phyloP scores from a whole-genome alignment of 2,113 vertebrate species.

The Pelecanoides urinatrix region DNA sequence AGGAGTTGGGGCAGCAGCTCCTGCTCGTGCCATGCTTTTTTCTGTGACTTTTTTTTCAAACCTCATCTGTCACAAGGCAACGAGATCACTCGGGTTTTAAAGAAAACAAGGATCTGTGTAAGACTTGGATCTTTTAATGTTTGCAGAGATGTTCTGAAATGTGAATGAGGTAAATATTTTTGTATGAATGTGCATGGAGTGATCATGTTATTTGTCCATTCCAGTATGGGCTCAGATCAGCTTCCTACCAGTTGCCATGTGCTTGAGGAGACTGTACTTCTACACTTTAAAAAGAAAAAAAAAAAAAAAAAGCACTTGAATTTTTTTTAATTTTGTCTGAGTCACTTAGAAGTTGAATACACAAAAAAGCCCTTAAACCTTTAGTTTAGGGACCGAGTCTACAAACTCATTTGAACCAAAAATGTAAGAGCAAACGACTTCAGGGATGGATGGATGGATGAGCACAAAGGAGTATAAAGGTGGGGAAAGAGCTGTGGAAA shows the following conservation, averaged over 20 bases:
- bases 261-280: not conserved
- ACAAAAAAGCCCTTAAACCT: not conserved
- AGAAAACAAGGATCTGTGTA: not conserved
- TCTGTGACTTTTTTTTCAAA: not conserved
- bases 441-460: not conserved
- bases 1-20: not conserved
- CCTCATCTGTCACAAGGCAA: not conserved
- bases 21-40: not conserved
- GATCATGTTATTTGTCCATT: not conserved
- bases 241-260: not conserved
- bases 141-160: not conserved
- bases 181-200: not conserved
- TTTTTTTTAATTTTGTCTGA: not conserved
- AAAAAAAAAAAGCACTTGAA: not conserved
- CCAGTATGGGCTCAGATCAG: not conserved
- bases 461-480: not conserved
- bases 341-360: not conserved
- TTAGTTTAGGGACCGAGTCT: not conserved
- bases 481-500: not conserved
- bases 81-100: not conserved
- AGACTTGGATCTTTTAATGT: not conserved
- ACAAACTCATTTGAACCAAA: not conserved
- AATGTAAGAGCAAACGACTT: not conserved
- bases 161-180: not conserved
- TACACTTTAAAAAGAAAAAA: not conserved